These are phyloP conservation scores for Calidris pygmaea DNA, from an alignment of 2,113 vertebrate genomes.

Conservation along the genomic window DNA sequence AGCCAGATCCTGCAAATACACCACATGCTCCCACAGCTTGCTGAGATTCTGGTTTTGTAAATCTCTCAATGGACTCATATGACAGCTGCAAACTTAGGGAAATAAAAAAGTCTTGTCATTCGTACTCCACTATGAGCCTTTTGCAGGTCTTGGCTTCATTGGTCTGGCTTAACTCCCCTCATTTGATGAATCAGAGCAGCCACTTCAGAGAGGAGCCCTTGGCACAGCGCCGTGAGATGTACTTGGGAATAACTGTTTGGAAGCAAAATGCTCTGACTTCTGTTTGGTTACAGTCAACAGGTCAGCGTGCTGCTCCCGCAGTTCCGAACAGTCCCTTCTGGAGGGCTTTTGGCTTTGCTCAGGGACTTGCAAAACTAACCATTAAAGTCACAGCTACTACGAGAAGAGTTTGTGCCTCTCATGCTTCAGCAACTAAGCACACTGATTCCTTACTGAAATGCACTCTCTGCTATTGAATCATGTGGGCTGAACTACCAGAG, in stretches of 20 bases:
- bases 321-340: background rate
- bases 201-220: background rate
- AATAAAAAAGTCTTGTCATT: background rate
- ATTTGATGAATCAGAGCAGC: background rate
- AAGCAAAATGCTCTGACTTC: background rate
- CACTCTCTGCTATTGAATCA: background rate
- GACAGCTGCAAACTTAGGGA: background rate
- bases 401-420: background rate
- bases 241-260: background rate
- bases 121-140: background rate
- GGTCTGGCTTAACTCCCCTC: background rate
- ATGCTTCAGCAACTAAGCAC: background rate
- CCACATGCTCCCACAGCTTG: background rate
- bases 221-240: background rate
- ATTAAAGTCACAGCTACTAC: background rate
- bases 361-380: background rate
- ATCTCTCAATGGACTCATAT: background rate
- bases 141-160: background rate
- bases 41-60: background rate
- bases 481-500: background rate
- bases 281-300: background rate
- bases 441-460: background rate
- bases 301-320: background rate
- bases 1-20: background rate
- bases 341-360: background rate